Conservation (phyloP, 53 echinoderm and acorn worm genomes). For the Arbacia lixula region DNA sequence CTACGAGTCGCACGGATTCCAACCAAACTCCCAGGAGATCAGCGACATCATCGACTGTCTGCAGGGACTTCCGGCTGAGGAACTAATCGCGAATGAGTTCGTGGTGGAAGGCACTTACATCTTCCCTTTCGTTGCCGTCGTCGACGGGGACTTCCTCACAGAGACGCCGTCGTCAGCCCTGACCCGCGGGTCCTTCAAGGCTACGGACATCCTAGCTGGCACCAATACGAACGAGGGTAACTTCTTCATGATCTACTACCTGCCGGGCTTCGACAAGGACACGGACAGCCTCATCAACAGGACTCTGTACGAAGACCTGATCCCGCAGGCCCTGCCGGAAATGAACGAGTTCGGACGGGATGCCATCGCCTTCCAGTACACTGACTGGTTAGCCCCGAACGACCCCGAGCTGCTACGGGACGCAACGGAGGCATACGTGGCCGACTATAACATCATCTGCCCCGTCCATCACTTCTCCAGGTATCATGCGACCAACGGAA, state of each 20-base stretch:
- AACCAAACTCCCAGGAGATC: constrained; percentile 15
- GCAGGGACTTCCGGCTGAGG: constrained; percentile 58
- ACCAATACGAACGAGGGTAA: constrained; percentile 88
- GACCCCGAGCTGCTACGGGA: constrained; percentile 69
- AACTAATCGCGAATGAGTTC: constrained; percentile 70
- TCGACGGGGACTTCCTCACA: constrained; percentile 81
- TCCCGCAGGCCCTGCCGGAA: constrained; percentile 59
- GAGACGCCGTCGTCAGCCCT: constrained; percentile 77
- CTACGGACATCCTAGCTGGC: constrained; percentile 79
- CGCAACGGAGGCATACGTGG: constrained; percentile 76
- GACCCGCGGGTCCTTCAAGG: constrained; percentile 63
- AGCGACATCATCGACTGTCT: constrained; percentile 72
- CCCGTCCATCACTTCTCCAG: constrained; percentile 77
- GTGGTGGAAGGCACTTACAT: constrained; percentile 69
- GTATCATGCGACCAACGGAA: constrained; percentile 62
- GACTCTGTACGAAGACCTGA: constrained; percentile 62
- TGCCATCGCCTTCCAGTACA: constrained; percentile 95
- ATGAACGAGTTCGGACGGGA: constrained; percentile 84
- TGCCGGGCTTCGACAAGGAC: constrained; percentile 68
- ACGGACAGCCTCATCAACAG: constrained; percentile 81
- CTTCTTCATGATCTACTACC: constrained; percentile 90
- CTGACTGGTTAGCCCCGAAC: constrained; percentile 84
- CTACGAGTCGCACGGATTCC: constrained; percentile 39
- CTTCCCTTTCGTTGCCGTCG: constrained; percentile 92
- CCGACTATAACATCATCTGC: constrained; percentile 83